phyloP scores from a whole-genome alignment of 1,140 invertebrate species.

The Zophobas morio region DNA sequence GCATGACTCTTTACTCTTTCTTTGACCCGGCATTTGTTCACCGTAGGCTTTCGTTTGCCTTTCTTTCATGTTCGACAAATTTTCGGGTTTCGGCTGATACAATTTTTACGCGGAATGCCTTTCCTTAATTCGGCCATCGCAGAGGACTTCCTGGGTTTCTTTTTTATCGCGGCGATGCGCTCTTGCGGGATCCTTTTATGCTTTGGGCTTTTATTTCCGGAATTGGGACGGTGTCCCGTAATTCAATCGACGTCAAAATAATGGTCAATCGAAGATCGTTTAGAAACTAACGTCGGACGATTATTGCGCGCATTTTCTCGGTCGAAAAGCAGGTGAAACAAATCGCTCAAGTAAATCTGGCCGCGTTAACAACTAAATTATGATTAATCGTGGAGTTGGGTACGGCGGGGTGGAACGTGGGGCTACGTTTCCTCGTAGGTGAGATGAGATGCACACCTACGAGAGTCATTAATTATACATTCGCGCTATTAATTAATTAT shows the following conservation, averaged over 20 bases:
- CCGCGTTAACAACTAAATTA: too few species aligned
- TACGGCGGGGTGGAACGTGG: too few species aligned
- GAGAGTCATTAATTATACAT: too few species aligned
- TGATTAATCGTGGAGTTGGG: too few species aligned
- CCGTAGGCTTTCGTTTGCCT: not conserved
- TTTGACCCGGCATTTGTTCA: constrained; percentile 19
- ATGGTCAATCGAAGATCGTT: too few species aligned
- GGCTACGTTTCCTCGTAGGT: too few species aligned
- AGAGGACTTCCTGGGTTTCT: constrained; percentile 20
- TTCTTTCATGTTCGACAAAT: constrained; percentile 24
- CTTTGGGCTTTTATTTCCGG: constrained; percentile 11
- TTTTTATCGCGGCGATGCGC: constrained; percentile 17
- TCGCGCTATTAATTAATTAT: too few species aligned
- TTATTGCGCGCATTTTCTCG: too few species aligned
- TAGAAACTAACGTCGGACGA: too few species aligned
- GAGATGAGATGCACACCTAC: too few species aligned
- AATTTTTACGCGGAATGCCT: constrained; percentile 15
- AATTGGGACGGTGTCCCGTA: not conserved
- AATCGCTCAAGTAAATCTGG: too few species aligned
- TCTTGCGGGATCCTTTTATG: constrained; percentile 12
- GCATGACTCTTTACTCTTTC: constrained; percentile 33
- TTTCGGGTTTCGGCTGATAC: constrained; percentile 24
- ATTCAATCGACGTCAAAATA: not conserved
- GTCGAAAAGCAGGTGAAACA: too few species aligned
- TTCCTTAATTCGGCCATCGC: constrained; percentile 19